phyloP scores from a whole-genome alignment of 2,797 vertebrate species.

The Pangasius djambal region DNA sequence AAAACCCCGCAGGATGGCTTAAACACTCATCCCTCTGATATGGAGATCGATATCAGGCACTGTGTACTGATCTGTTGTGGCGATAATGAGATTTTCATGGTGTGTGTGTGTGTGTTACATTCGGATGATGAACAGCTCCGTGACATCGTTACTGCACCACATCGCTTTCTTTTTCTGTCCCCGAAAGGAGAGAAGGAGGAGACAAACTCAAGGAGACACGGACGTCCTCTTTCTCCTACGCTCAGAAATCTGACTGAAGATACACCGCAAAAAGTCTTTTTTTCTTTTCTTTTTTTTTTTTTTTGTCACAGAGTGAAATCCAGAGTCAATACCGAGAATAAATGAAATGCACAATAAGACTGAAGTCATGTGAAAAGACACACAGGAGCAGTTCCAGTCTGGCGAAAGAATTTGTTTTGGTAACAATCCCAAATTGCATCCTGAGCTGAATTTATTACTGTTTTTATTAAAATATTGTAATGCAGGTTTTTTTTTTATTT shows the following conservation, averaged over 20 bases:
- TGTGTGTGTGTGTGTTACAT: slow-evolving; percentile 9
- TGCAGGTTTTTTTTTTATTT: not conserved
- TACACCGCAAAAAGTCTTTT: not conserved
- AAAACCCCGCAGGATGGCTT: slow-evolving; percentile 30
- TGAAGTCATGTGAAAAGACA: not conserved
- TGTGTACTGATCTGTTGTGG: slow-evolving; percentile 33
- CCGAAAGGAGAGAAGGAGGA: slow-evolving; percentile 13
- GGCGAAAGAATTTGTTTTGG: not conserved
- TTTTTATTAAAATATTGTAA: not conserved
- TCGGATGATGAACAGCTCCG: slow-evolving; percentile 16
- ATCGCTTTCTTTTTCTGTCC: slow-evolving; percentile 15
- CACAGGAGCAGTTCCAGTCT: not conserved
- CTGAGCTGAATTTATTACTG: not conserved
- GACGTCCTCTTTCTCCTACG: not conserved
- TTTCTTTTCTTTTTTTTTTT: not conserved
- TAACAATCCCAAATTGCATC: not conserved
- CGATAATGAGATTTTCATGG: slow-evolving; percentile 22
- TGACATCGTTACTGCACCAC: slow-evolving; percentile 10
- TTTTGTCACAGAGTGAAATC: not conserved
- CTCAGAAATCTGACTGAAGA: not conserved
- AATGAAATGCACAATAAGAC: not conserved
- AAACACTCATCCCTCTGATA: slow-evolving; percentile 21
- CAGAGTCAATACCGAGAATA: not conserved
- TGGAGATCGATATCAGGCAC: slow-evolving; percentile 35
- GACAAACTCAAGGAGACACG: slow-evolving; percentile 19